Percentiles rank a stretch among this genome's conserved stretches.
Evolutionary conservation across 2,113 vertebrate genomes (phyloP).

Genomic region (Dipodomys merriami): DNA sequence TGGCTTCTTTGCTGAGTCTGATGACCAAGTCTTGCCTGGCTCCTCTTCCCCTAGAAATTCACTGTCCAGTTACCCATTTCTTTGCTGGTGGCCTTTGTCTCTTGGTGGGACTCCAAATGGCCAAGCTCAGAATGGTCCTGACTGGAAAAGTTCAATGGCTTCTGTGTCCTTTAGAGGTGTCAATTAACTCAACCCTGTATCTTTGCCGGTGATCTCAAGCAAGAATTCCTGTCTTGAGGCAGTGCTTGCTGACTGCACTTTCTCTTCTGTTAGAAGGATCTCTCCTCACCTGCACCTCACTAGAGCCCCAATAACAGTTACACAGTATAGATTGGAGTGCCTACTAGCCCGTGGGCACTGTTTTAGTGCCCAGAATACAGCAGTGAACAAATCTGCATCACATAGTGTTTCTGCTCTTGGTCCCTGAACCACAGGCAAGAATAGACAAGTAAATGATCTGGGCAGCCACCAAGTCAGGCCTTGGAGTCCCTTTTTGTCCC

Average conservation of each 20-base stretch:
- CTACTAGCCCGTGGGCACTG: rapidly evolving
- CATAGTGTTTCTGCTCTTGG: background rate
- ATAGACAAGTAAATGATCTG: background rate
- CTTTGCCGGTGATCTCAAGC: background rate
- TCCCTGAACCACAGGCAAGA: background rate
- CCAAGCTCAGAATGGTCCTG: background rate
- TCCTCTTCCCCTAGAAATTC: background rate
- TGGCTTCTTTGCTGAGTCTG: background rate
- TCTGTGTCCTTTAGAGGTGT: background rate
- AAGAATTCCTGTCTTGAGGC: background rate
- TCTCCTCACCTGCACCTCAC: too few species aligned
- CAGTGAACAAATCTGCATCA: background rate
- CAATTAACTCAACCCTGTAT: background rate
- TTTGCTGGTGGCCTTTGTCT: background rate
- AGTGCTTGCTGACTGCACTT: background rate
- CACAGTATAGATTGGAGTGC: background rate
- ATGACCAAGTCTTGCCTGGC: background rate
- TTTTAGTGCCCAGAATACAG: background rate
- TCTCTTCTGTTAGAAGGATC: background rate
- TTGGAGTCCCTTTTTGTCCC: background rate
- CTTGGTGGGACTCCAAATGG: rapidly evolving
- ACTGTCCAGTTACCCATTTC: background rate
- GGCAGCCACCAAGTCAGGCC: background rate
- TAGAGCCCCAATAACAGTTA: background rate
- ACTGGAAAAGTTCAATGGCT: background rate